A percentile compares a stretch with the other conserved stretches of the same genome.
These are phyloP conservation scores for Drosophila nigrodunni DNA, from an alignment of 1,140 invertebrate genomes.

Conservation along the genomic window DNA sequence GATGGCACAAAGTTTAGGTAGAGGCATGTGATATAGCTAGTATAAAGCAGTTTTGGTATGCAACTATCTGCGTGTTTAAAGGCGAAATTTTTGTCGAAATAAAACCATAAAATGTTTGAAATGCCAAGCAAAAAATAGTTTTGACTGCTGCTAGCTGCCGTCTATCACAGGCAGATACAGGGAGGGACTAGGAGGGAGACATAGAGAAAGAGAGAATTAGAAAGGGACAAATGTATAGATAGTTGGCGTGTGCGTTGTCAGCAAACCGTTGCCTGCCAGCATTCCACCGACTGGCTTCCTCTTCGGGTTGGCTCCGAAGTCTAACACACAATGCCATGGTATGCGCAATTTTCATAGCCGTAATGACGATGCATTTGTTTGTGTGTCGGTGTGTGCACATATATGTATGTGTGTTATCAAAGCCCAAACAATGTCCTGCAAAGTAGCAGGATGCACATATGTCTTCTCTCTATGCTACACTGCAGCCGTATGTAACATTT, in stretches of 20 bases:
- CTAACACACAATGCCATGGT: constrained; percentile 79
- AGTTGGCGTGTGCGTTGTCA: constrained; percentile 40
- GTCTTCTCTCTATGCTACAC: constrained; percentile 43
- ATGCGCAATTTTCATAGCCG: constrained; percentile 80
- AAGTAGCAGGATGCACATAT: constrained; percentile 75
- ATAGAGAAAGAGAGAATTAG: not conserved
- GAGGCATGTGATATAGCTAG: constrained; percentile 19
- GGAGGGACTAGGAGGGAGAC: not conserved
- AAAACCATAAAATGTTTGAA: constrained; percentile 82
- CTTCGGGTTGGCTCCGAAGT: constrained; percentile 45
- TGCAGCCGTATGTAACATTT: constrained; percentile 53
- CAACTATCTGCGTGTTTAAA: constrained; percentile 77
- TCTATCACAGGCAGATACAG: constrained; percentile 9
- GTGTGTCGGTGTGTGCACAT: constrained; percentile 18
- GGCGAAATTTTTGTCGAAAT: constrained; percentile 77
- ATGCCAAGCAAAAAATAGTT: constrained; percentile 82
- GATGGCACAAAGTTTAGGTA: constrained; percentile 5
- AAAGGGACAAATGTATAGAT: not conserved
- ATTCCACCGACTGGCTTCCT: constrained; percentile 30
- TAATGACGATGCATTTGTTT: constrained; percentile 64
- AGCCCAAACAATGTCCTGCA: constrained; percentile 80
- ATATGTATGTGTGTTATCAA: constrained; percentile 61
- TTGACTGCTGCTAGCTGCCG: constrained; percentile 61
- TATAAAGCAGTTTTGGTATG: constrained; percentile 59
- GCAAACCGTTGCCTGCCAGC: constrained; percentile 39